Base-by-base conservation (phyloP, 2,113 vertebrate species). In the Piaya cayana region DNA sequence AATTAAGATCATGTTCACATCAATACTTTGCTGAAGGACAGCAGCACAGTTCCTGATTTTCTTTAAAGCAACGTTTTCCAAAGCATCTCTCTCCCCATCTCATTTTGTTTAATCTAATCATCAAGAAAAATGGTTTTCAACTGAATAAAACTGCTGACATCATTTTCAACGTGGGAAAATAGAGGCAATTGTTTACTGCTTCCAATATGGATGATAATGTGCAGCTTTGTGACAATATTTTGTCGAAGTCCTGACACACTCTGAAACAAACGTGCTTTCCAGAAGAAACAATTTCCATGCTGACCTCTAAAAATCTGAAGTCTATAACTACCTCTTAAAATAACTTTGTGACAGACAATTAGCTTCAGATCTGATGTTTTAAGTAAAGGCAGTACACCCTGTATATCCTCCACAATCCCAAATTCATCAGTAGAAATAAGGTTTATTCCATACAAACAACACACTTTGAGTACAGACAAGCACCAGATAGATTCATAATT, bases 61-160 rank as follows among this genome's bases (percentile, higher is more conserved):
- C 89, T 96, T 92, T 64, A 80, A 88, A 96, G 72, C 76, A 68
- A 13, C 22, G 25, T 74, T 94, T 93, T 85, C 70, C 67, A 78
- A 85, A 88, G 34, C 84, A 91, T 77, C 42, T 84, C 74, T 92
- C 81, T 67, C 67, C 74, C 50, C 58, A 84, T 6, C 65, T 80
- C 76, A 74, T 74, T 92, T 88, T 94, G 36, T 84, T 92, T 92
- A 95, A 93, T 72, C 78, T 93, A 91, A 89, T 93, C 90, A 91
- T 84, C 49, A 92, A 95, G 93, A 94, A 90, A 82, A 91, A 95
- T 94, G 53, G 55, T 59, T 92, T 96, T 95, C 87, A 82, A 93
- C 70, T 84, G 91, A 97, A 94, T 82, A 93, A 86, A 90, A 94
- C n/a, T 85, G 84, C 75, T 84, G 83, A 83, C 84, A 76, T 53